These are phyloP conservation scores for Poeciliopsis paucimaculata DNA, from an alignment of 2,797 vertebrate genomes.

Conservation along the genomic window DNA sequence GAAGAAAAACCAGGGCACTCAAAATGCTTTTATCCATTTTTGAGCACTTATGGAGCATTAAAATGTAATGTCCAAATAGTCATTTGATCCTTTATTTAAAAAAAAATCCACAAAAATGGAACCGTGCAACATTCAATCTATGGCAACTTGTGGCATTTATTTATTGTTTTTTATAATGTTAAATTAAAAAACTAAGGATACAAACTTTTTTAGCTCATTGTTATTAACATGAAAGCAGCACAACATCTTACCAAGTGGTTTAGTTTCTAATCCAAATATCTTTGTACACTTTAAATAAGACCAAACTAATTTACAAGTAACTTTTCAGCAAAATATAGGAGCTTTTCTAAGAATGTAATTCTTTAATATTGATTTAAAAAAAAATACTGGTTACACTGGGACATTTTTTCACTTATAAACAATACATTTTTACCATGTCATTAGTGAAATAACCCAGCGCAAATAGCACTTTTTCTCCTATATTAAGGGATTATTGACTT, in stretches of 20 bases:
- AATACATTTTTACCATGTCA: too few species aligned
- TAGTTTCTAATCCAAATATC: too few species aligned
- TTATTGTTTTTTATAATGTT: neutral
- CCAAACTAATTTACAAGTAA: too few species aligned
- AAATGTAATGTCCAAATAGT: neutral
- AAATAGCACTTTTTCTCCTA: too few species aligned
- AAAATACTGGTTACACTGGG: too few species aligned
- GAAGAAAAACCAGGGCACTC: constrained; percentile 22
- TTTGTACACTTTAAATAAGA: too few species aligned
- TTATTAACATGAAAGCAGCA: neutral
- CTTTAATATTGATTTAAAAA: too few species aligned
- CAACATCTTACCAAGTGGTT: neutral
- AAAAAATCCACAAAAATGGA: neutral
- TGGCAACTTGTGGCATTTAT: neutral
- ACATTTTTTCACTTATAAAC: too few species aligned
- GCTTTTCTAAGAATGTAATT: too few species aligned
- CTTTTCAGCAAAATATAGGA: too few species aligned
- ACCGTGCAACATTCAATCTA: neutral
- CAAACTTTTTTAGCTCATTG: neutral
- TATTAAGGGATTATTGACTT: too few species aligned
- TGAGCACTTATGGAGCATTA: neutral
- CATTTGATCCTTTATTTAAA: neutral
- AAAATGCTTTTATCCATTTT: constrained; percentile 40
- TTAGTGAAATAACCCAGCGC: too few species aligned
- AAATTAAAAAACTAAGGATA: neutral